Evolutionary conservation across 30 jellyfish, hydroid and myxozoan species (phyloP), one percentile per base, ranked within the genome.

Genomic region (Cassiopea andromeda): DNA sequence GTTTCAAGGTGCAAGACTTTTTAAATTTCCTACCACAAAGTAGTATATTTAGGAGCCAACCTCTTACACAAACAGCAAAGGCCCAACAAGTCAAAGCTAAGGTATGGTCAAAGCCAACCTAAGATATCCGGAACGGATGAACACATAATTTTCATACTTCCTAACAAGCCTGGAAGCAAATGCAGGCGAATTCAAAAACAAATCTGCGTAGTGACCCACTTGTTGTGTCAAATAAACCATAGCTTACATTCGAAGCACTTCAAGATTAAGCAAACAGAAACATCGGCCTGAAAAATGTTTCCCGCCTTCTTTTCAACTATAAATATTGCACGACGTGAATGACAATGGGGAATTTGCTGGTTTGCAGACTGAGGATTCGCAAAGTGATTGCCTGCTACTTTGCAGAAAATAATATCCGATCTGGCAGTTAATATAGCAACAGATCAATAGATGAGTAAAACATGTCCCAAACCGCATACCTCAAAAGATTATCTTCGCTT

Each of bases 401-500:
- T 19, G 83, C 86, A n/a, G 8, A 50, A 2, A 2, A 50, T 2
- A 50, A 2, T 50, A 50, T 9, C 5, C 9, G 5, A 50, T 9
- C 9, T 50, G 5, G 8, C 64, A 50, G 8, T 50, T 9, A 5
- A 50, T 9, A 50, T 50, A 50, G 44, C 14, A 77, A 77, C 48
- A 12, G 86, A 50, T 49, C 48, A 77, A 2, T 48, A 61, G 54
- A 1, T 48, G 1, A 49, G 75, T 43, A 38, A 38, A 77, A 46
- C 49, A 70, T 15, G 50, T 58, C 50, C 6, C 13, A 59, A 77
- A 75, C 69, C 84, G 47, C 84, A 75, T 47, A 49, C 86, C 48
- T 77, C n/a, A 50, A 4, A 69, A 47, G 86, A 77, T 77, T 77
- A 77, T 77, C 75, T 82, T 27, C 66, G 78, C 91, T 48, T 69